Evolutionary conservation across 2,797 vertebrate species (phyloP), one percentile per base, ranked within the genome.

Genomic region (Thunnus albacares): DNA sequence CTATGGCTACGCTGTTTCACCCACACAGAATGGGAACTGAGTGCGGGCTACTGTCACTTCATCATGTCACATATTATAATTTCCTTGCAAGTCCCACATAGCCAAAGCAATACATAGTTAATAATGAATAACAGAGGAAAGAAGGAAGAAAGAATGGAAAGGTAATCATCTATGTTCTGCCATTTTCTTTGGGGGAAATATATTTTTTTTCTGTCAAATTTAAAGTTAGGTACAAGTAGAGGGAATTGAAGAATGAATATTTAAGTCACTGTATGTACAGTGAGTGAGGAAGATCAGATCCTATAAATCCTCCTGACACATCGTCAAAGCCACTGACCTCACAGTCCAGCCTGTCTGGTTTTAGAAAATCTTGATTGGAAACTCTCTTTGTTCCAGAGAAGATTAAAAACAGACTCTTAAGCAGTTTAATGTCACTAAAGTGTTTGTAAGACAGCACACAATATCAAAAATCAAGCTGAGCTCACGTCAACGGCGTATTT

Each of bases 11-110:
- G 58, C 85, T 26, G 75, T 86, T 85, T 82, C 79, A 87, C 85
- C 80, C 77, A 57, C 77, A 71, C 81, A 80, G 86, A 86, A 87
- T 76, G 79, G 76, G 77, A 79, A 83, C 75, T 57, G 79, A 84
- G 80, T 26, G 14, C 8, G 9, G 33, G 75, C 82, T 79, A 73
- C 86, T 77, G 88, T 91, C 91, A 86, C 85, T 92, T 92, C 84
- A 92, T 90, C 88, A 83, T 88, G 90, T 91, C 88, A 88, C 83
- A 90, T 80, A 79, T 88, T 90, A 82, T 83, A 78, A 92, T 92
- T 88, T 87, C 67, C 68, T 41, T 68, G 57, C 80, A 88, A 84
- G 81, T 81, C 70, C 58, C 70, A 78, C 65, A 69, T 28, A 62
- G 75, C 68, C 80, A 85, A 85, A 86, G 79, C 78, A 84, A 90